A percentile compares a stretch with the other conserved stretches of the same genome.
Evolutionary conservation across 2,888 invertebrate species (phyloP).

Genomic region (Lycocerus yunnanus): DNA sequence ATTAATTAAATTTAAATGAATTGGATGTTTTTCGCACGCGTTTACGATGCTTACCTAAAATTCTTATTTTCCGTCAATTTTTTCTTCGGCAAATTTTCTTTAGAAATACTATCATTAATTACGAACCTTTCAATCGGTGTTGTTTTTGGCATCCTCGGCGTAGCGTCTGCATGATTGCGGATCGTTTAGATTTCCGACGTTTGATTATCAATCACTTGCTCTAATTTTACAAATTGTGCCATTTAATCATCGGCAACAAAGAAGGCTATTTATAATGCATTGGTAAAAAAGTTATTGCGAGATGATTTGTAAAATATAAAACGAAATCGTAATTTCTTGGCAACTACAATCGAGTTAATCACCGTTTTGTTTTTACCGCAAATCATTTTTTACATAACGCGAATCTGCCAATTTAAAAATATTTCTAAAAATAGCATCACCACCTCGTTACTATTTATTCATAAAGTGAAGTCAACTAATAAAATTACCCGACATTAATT

Average conservation of each 20-base stretch:
- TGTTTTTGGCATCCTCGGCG: not conserved
- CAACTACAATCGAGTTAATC: not conserved
- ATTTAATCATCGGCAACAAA: not conserved
- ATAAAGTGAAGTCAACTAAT: not conserved
- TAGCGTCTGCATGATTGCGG: not conserved
- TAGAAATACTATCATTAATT: not conserved
- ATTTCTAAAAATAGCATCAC: not conserved
- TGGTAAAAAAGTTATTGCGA: not conserved
- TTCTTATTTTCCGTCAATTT: not conserved
- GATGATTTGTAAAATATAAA: not conserved
- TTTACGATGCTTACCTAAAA: no score
- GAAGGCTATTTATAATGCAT: not conserved
- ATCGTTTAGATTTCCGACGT: not conserved
- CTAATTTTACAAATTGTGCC: not conserved
- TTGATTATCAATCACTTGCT: not conserved
- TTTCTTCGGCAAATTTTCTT: not conserved
- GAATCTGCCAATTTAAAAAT: not conserved
- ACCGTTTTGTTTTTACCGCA: not conserved
- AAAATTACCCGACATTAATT: not conserved
- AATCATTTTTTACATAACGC: not conserved
- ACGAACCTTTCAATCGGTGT: not conserved
- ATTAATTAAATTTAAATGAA: not conserved
- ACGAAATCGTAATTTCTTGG: not conserved
- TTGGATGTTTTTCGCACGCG: not conserved
- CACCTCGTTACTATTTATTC: not conserved